Conservation (phyloP, 2,113 vertebrate genomes). For the rabbit (Oryctolagus cuniculus) region DNA sequence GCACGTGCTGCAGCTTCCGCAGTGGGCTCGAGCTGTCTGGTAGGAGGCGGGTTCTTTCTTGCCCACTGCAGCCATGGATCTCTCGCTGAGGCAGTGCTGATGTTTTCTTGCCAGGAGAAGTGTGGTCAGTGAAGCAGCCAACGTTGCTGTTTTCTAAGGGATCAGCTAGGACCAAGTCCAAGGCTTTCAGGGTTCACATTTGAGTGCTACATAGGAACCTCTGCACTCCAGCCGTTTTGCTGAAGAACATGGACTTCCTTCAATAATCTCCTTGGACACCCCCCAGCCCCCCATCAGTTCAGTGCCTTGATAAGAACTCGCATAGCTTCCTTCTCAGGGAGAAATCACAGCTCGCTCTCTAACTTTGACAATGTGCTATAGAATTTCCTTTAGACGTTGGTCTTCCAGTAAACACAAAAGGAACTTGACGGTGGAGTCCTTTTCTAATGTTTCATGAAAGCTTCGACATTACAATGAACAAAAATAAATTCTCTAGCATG, state of each 20-base stretch:
- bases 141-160: neutral
- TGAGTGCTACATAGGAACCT: neutral
- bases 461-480: neutral
- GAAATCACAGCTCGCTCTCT: neutral
- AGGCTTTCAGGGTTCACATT: neutral
- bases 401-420: slow-evolving; percentile 6
- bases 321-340: neutral
- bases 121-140: neutral
- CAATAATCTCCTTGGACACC: neutral
- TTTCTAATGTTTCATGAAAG: neutral
- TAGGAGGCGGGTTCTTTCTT: neutral
- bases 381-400: slow-evolving; percentile 19
- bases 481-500: neutral
- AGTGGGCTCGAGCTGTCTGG: neutral
- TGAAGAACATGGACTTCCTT: neutral
- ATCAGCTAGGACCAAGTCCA: neutral
- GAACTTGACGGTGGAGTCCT: neutral
- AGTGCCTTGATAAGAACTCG: neutral
- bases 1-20: neutral
- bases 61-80: neutral
- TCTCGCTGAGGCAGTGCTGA: neutral
- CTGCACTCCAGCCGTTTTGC: neutral
- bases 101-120: neutral
- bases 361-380: neutral
- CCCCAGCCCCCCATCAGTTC: neutral